Conservation (phyloP, 2,888 invertebrate genomes). For the Cacoxenus indagator region DNA sequence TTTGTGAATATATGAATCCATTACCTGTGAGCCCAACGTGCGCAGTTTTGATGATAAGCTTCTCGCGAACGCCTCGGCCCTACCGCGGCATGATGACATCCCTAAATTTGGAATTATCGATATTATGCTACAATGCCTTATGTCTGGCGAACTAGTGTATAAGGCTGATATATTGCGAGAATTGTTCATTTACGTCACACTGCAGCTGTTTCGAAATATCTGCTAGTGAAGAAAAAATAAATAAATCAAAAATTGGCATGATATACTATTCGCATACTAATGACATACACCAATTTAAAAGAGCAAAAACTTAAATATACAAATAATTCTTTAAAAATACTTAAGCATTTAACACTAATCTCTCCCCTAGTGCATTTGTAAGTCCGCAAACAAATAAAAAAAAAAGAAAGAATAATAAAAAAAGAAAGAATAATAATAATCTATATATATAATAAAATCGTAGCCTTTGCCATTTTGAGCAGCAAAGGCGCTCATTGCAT, state of each 20-base stretch:
- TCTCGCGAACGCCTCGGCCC: slow-evolving; percentile 85
- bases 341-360: too few relatives aligned
- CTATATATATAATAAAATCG: too few relatives aligned
- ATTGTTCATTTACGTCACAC: slow-evolving; percentile 69
- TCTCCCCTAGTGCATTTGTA: too few relatives aligned
- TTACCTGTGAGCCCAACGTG: slow-evolving; percentile 76
- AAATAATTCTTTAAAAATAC: too few relatives aligned
- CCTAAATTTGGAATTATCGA: slow-evolving; percentile 76
- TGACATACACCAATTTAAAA: too few relatives aligned
- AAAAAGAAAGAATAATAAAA: too few relatives aligned
- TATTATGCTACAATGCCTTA: slow-evolving; percentile 78
- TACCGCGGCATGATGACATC: slow-evolving; percentile 85
- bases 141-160: slow-evolving; percentile 61
- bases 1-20: slow-evolving; percentile 29
- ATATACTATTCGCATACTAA: too few relatives aligned
- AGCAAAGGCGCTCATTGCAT: too few relatives aligned
- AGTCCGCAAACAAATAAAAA: too few relatives aligned
- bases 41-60: slow-evolving; percentile 82
- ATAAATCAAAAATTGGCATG: slow-evolving; percentile 25
- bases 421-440: too few relatives aligned
- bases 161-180: slow-evolving; percentile 68
- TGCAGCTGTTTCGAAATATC: slow-evolving; percentile 51
- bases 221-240: slow-evolving; percentile 34
- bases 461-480: too few relatives aligned
- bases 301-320: too few relatives aligned